Conservation (phyloP, 2,888 invertebrate species). For the Papilio gigon region DNA sequence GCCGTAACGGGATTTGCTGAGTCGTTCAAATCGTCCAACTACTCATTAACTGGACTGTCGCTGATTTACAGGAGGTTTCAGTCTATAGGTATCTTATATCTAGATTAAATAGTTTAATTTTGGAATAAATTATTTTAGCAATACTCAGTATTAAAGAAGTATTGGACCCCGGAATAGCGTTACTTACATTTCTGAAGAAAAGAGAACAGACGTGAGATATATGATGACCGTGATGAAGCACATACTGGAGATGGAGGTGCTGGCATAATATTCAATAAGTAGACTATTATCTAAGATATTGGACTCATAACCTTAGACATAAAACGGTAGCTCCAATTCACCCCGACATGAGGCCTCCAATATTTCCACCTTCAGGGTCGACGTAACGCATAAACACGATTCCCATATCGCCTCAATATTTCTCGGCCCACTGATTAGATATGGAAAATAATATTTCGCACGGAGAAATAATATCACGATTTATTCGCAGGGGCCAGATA, state of each 20-base stretch:
- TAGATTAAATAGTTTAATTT: too few species aligned
- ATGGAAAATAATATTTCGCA: slow-evolving; percentile 74
- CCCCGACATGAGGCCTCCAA: slow-evolving; percentile 20
- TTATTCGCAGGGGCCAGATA: slow-evolving; percentile 74
- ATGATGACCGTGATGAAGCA: slow-evolving; percentile 12
- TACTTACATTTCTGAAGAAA: background rate
- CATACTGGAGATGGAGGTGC: background rate
- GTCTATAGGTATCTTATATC: too few species aligned
- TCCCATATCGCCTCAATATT: slow-evolving; percentile 64
- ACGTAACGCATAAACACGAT: slow-evolving; percentile 61
- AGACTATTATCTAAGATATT: slow-evolving; percentile 13
- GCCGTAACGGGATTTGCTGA: slow-evolving; percentile 39
- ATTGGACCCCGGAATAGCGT: too few species aligned
- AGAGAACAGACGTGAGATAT: slow-evolving; percentile 7
- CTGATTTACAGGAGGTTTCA: slow-evolving; percentile 12
- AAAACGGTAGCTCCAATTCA: slow-evolving; percentile 39
- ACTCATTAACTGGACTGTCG: slow-evolving; percentile 30
- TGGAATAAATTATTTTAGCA: too few species aligned
- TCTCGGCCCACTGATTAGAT: slow-evolving; percentile 75
- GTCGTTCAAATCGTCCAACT: slow-evolving; percentile 46
- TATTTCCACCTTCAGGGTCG: slow-evolving; percentile 44
- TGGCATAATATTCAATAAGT: slow-evolving; percentile 8
- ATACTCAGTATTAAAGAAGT: background rate
- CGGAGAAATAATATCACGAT: slow-evolving; percentile 75
- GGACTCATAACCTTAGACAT: slow-evolving; percentile 39